Evolutionary conservation across 2,888 invertebrate genomes (phyloP).

Genomic region (Cacoxenus indagator): DNA sequence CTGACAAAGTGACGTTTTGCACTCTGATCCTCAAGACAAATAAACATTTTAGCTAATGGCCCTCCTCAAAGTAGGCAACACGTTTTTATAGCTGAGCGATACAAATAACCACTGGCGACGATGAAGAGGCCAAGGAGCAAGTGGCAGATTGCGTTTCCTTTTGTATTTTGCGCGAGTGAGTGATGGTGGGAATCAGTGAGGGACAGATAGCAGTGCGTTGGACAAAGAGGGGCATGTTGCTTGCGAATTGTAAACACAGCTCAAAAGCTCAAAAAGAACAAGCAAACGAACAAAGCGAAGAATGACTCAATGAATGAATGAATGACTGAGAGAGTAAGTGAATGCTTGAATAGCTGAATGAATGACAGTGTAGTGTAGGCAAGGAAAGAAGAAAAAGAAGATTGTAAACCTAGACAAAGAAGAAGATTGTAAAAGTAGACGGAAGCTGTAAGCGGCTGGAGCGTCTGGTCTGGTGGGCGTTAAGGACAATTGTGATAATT

Average conservation of each 20-base stretch:
- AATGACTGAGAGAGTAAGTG: slow-evolving; percentile 36
- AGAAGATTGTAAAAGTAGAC: slow-evolving; percentile 33
- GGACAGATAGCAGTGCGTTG: not conserved
- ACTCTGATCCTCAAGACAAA: slow-evolving; percentile 25
- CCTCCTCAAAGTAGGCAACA: slow-evolving; percentile 59
- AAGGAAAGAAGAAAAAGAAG: not conserved
- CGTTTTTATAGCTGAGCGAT: slow-evolving; percentile 7
- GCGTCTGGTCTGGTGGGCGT: slow-evolving; percentile 38
- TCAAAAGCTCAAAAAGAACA: slow-evolving; percentile 24
- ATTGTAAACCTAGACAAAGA: not conserved
- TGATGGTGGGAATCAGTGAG: not conserved
- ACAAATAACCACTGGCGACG: no score
- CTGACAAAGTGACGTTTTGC: slow-evolving; percentile 3
- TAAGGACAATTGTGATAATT: slow-evolving; percentile 60
- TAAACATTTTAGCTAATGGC: slow-evolving; percentile 64
- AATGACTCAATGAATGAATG: slow-evolving; percentile 44
- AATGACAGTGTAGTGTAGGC: slow-evolving; percentile 29
- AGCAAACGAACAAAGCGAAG: slow-evolving; percentile 31
- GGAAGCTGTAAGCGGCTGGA: slow-evolving; percentile 9
- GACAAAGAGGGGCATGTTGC: slow-evolving; percentile 32
- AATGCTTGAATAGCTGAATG: slow-evolving; percentile 40
- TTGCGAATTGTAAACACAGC: slow-evolving; percentile 61
- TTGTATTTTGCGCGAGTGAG: not conserved
- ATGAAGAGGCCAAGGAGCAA: not conserved
- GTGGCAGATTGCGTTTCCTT: no score